A percentile compares a stretch with the other conserved stretches of the same genome.
Evolutionary conservation across 2,797 vertebrate genomes (phyloP).

Genomic region (Buphagus erythrorhynchus): DNA sequence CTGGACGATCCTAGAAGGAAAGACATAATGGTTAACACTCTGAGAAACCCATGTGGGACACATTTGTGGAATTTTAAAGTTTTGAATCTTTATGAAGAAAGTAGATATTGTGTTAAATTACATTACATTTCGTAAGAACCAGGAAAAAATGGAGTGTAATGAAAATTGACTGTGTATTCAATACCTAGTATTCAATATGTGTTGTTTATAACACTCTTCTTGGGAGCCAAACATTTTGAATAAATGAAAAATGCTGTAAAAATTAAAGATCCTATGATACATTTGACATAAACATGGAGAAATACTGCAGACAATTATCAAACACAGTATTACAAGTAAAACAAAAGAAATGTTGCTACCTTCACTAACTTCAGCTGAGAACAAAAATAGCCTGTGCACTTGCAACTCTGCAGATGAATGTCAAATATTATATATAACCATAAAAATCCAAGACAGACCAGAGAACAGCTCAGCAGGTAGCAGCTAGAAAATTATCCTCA

Average conservation of each 20-base stretch:
- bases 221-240: constrained; percentile 45
- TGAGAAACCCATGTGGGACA: not conserved
- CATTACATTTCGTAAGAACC: not conserved
- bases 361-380: not conserved
- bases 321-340: not conserved
- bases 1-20: constrained; percentile 86
- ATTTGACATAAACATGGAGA: not conserved
- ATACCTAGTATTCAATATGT: not conserved
- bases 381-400: not conserved
- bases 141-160: not conserved
- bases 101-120: not conserved
- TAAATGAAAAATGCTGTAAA: not conserved
- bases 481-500: not conserved
- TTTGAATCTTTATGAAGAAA: not conserved
- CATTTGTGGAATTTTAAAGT: not conserved
- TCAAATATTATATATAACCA: not conserved
- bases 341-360: not conserved
- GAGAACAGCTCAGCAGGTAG: not conserved
- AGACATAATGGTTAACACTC: not conserved
- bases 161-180: not conserved
- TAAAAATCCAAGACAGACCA: not conserved
- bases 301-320: not conserved
- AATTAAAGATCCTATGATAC: not conserved
- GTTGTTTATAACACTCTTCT: not conserved
- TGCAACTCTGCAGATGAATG: not conserved